A percentile compares a stretch with the other conserved stretches of the same genome.
Conservation (phyloP, 2,888 invertebrate species). For the Andrena haemorrhoa region DNA sequence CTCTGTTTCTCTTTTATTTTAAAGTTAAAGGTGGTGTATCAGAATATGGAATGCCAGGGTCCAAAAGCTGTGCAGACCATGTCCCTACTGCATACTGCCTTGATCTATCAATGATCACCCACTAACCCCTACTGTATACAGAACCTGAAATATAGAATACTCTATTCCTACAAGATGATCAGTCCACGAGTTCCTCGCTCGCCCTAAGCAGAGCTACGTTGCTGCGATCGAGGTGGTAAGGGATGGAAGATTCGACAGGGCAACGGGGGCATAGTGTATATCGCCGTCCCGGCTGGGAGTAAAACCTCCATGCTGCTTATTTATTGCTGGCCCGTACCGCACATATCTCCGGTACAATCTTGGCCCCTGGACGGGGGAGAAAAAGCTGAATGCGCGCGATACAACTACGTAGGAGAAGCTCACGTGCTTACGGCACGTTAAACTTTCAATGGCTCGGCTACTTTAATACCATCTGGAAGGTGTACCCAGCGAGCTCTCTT, state of each 20-base stretch:
- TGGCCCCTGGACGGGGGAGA: constrained; percentile 57
- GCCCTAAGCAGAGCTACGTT: not conserved
- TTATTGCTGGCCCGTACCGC: constrained; percentile 70
- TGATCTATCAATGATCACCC: too few relatives aligned
- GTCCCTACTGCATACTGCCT: too few relatives aligned
- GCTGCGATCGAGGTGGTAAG: not conserved
- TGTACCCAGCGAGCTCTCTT: constrained; percentile 35
- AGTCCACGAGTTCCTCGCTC: too few relatives aligned
- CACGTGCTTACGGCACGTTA: constrained; percentile 78
- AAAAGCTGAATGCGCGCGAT: constrained; percentile 75
- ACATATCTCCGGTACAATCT: constrained; percentile 74
- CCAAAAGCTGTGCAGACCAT: too few relatives aligned
- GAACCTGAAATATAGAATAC: too few relatives aligned
- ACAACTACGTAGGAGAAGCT: constrained; percentile 62
- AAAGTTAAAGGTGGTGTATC: too few relatives aligned
- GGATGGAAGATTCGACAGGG: constrained; percentile 35
- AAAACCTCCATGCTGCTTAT: constrained; percentile 67
- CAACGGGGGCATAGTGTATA: constrained; percentile 1
- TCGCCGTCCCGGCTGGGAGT: constrained; percentile 24
- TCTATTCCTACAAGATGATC: too few relatives aligned
- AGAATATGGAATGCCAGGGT: too few relatives aligned
- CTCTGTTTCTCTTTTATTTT: too few relatives aligned
- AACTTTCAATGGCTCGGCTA: constrained; percentile 77
- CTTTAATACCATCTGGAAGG: constrained; percentile 73
- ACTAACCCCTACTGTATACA: too few relatives aligned